These are phyloP conservation scores for Cyclopterus lumpus DNA, from an alignment of 2,797 vertebrate genomes.

Conservation along the genomic window DNA sequence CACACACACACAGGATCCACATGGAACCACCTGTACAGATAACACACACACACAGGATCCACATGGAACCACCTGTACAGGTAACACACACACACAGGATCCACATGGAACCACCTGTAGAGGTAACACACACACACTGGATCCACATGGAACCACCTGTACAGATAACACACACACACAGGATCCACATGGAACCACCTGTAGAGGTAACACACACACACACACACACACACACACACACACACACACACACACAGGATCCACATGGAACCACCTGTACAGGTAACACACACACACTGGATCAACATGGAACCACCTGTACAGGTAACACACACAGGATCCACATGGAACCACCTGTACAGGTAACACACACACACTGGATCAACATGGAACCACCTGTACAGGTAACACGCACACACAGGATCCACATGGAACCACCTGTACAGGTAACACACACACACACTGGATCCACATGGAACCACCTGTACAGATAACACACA, in stretches of 20 bases:
- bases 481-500: neutral
- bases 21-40: conserved; percentile 76
- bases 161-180: neutral
- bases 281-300: conserved; percentile 72
- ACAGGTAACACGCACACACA: neutral
- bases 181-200: conserved; percentile 57
- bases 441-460: neutral
- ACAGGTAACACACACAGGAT: neutral
- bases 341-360: conserved; percentile 75
- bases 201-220: neutral
- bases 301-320: conserved; percentile 87
- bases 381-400: conserved; percentile 57
- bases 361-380: neutral
- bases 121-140: neutral
- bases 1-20: neutral
- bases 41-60: neutral
- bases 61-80: conserved; percentile 57
- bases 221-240: too few species aligned
- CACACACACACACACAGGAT: too few species aligned
- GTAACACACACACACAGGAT: neutral
- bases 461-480: conserved; percentile 91
- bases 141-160: neutral
- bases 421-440: conserved; percentile 75
- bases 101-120: conserved; percentile 75
- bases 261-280: conserved; percentile 75